A percentile compares a stretch with the other conserved stretches of the same genome.
Conservation (phyloP, 2,888 invertebrate genomes). For the Clostera curtula region DNA sequence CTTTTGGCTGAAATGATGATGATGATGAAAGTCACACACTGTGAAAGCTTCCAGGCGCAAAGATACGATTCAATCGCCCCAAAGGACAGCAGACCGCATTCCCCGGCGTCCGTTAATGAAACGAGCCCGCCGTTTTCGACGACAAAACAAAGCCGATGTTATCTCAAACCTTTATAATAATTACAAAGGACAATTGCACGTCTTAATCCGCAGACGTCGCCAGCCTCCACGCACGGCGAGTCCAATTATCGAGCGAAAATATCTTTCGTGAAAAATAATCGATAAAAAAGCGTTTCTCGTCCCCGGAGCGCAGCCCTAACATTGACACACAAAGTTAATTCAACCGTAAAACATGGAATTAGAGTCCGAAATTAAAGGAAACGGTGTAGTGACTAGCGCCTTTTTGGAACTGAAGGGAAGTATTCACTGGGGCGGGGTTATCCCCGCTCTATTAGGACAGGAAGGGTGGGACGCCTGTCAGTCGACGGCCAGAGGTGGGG, state of each 20-base stretch:
- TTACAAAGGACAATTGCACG: constrained; percentile 57
- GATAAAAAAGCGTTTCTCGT: constrained; percentile 33
- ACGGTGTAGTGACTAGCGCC: constrained; percentile 6
- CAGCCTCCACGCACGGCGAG: constrained; percentile 36
- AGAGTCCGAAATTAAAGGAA: constrained; percentile 26
- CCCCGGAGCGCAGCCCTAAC: constrained; percentile 52
- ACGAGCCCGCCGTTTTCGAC: constrained; percentile 20
- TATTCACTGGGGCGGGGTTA: constrained; percentile 34
- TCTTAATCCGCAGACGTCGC: constrained; percentile 48
- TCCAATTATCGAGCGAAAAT: constrained; percentile 62
- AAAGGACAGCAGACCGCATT: constrained; percentile 9
- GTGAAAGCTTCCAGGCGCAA: constrained; percentile 6
- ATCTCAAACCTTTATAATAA: constrained; percentile 70
- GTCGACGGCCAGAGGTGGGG: constrained; percentile 54
- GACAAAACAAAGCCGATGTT: constrained; percentile 44
- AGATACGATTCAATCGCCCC: constrained; percentile 13
- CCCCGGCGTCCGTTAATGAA: constrained; percentile 31
- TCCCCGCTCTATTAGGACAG: constrained; percentile 25
- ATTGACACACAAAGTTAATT: constrained; percentile 2
- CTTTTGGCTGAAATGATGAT: too few species aligned
- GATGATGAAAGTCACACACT: constrained; percentile 1
- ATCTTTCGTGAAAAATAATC: constrained; percentile 53
- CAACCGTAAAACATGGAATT: neutral
- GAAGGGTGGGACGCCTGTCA: constrained; percentile 51
- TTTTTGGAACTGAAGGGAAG: constrained; percentile 14